A percentile compares a stretch with the other conserved stretches of the same genome.
These are phyloP conservation scores for Xanthorhoe spadicearia DNA, from an alignment of 2,888 invertebrate genomes.

Conservation along the genomic window DNA sequence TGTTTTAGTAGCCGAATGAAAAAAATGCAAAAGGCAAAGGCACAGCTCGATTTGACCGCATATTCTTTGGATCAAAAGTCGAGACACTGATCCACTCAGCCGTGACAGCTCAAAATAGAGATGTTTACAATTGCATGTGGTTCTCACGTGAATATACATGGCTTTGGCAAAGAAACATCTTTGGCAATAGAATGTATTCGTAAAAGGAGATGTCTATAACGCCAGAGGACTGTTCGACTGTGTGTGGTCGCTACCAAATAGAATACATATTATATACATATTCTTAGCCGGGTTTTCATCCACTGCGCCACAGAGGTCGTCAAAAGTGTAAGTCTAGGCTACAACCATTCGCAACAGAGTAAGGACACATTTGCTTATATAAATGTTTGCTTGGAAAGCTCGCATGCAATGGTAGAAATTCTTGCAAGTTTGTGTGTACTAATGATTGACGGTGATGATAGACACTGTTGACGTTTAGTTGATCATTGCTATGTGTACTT, in stretches of 20 bases:
- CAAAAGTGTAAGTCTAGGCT: no score
- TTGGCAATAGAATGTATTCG: not conserved
- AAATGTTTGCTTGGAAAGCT: slow-evolving; percentile 39
- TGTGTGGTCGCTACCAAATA: not conserved
- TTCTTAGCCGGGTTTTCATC: no score
- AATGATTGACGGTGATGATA: slow-evolving; percentile 2
- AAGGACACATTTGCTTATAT: slow-evolving; percentile 20
- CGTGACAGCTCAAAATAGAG: not conserved
- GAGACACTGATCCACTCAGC: no score
- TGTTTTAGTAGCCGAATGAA: no score
- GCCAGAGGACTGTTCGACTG: not conserved
- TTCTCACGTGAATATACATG: not conserved
- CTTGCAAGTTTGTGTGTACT: slow-evolving; percentile 14
- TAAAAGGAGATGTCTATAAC: not conserved
- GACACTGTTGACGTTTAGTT: not conserved
- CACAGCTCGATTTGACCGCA: no score
- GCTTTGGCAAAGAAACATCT: not conserved
- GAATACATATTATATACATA: no score
- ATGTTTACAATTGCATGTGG: not conserved
- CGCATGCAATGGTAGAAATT: slow-evolving; percentile 26
- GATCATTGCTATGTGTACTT: not conserved
- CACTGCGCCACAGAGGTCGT: no score
- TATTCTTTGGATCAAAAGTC: no score
- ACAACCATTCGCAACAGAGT: slow-evolving; percentile 14
- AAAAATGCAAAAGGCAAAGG: no score